phyloP scores from a whole-genome alignment of 2,888 invertebrate species.

The Drosophila pseudotalamancana region DNA sequence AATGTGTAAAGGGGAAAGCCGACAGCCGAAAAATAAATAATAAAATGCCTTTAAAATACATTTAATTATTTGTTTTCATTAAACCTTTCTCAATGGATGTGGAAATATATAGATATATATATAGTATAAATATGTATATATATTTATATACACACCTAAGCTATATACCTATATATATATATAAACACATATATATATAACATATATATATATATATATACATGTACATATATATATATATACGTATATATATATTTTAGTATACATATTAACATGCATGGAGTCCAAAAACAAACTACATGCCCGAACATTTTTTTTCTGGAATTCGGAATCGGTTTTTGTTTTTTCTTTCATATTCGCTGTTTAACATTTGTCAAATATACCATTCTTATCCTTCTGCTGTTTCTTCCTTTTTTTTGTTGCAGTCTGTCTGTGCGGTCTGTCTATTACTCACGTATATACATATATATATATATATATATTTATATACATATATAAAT shows the following conservation, averaged over 20 bases:
- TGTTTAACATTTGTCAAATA: not conserved
- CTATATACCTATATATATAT: slow-evolving; percentile 12
- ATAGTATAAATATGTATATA: not conserved
- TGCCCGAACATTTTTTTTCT: slow-evolving; percentile 22
- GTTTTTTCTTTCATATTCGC: slow-evolving; percentile 3
- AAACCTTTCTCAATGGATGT: slow-evolving; percentile 25
- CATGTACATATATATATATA: slow-evolving; percentile 5
- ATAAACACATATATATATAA: not conserved
- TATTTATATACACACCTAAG: slow-evolving; percentile 6
- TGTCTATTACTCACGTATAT: too few relatives aligned
- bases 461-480: too few relatives aligned
- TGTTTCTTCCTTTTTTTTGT: not conserved
- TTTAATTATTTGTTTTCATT: slow-evolving; percentile 62
- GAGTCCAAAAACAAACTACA: slow-evolving; percentile 46
- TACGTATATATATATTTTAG: not conserved
- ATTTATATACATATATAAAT: too few relatives aligned
- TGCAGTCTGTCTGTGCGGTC: slow-evolving; percentile 40
- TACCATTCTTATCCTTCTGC: too few relatives aligned
- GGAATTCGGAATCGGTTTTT: slow-evolving; percentile 12
- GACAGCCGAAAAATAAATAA: slow-evolving; percentile 84
- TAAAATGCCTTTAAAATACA: slow-evolving; percentile 70
- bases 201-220: slow-evolving; percentile 6
- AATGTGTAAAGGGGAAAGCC: slow-evolving; percentile 86
- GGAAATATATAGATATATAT: not conserved
- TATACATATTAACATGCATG: slow-evolving; percentile 5